A percentile compares a stretch with the other conserved stretches of the same genome.
Evolutionary conservation across 1,140 invertebrate genomes (phyloP).

Genomic region (Drosophila serrata): DNA sequence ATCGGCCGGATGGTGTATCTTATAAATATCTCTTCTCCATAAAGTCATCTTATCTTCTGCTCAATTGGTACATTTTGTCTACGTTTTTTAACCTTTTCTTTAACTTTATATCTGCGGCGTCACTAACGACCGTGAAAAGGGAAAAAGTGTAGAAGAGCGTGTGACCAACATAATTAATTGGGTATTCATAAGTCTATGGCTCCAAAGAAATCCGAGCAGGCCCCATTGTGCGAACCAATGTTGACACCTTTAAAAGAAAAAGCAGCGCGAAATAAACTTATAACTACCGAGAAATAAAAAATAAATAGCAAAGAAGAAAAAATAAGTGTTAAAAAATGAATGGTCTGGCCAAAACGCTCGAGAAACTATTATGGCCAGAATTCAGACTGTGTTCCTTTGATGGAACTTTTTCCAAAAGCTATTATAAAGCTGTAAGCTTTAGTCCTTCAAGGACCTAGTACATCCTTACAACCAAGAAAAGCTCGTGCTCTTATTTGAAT

Average conservation of each 20-base stretch:
- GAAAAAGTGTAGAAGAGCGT: constrained; percentile 67
- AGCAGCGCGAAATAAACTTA: constrained; percentile 54
- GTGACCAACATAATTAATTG: constrained; percentile 82
- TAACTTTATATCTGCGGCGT: constrained; percentile 36
- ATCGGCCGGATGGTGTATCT: not conserved
- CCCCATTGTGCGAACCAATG: constrained; percentile 64
- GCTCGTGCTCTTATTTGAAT: constrained; percentile 13
- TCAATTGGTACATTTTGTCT: constrained; percentile 26
- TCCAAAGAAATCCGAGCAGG: constrained; percentile 61
- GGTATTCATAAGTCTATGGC: constrained; percentile 62
- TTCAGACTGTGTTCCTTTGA: not conserved
- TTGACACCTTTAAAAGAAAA: constrained; percentile 77
- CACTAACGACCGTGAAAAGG: constrained; percentile 79
- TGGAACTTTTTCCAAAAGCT: not conserved
- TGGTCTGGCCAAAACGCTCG: constrained; percentile 16
- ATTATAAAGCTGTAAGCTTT: constrained; percentile 19
- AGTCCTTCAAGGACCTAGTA: not conserved
- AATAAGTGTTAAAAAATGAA: constrained; percentile 45
- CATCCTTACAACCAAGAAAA: not conserved
- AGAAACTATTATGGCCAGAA: constrained; percentile 6
- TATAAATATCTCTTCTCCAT: not conserved
- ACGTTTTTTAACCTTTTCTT: constrained; percentile 16
- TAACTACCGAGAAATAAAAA: constrained; percentile 30
- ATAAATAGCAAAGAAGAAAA: not conserved
- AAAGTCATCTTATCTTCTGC: constrained; percentile 28